Evolutionary conservation across 2,888 invertebrate species (phyloP), one percentile per base, ranked within the genome.

Genomic region (Drosophila recens): DNA sequence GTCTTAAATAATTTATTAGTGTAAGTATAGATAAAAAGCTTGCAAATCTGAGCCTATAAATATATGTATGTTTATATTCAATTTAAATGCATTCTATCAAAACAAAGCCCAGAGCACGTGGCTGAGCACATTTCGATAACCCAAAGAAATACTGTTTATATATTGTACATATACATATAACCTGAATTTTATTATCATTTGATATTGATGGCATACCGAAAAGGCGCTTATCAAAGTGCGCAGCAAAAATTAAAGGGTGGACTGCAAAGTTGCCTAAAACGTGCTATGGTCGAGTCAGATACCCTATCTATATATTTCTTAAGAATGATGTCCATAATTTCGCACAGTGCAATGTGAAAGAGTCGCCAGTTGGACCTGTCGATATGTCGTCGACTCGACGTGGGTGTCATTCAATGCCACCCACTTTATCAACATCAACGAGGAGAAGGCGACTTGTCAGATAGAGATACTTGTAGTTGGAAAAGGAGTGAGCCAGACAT

Each of bases 151-250:
- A 42, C 15, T 11, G 8, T 27, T 17, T 13, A 43, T 33, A 56
- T 42, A 45, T 53, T 45, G 3, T 52, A 33, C 30, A 51, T 17
- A 27, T 27, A 27, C 27, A 34, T 33, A 33, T 40, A 34, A 34
- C 45, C 52, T 62, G 30, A 56, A 64, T 66, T 70, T 67, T 73
- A 75, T 82, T 82, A 80, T 83, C 73, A 68, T 75, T 69, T 65
- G 40, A 53, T 64, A 68, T 57, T 66, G 66, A 78, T 83, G 86
- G 66, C 63, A 73, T 71, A 54, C 74, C 75, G 27, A 71, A 67
- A 66, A 51, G 45, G 3, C 27, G 75, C 82, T 85, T 87, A 85
- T 87, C 85, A 80, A 82, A 85, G 61, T 84, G 80, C 87, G 86
- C 86, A 84, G 69, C 75, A 68, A 64, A 38, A 27, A 27, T 27